Conservation (phyloP, 2,113 vertebrate species). For the Emydura subglobosa region DNA sequence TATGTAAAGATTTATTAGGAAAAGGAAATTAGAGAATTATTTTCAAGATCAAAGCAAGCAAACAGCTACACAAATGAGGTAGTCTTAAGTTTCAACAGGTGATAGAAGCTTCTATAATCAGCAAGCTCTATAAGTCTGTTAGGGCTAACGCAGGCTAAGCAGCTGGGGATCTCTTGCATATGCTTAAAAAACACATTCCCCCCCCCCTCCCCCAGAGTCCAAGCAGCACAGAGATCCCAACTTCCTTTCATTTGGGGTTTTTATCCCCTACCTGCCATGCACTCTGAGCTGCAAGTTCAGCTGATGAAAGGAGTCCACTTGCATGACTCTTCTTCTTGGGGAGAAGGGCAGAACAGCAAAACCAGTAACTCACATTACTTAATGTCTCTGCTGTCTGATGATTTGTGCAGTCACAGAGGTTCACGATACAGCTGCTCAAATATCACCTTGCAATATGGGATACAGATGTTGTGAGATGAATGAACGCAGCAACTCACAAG, state of each 20-base stretch:
- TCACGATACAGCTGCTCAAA: neutral
- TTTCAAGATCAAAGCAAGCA: neutral
- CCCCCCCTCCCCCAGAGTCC: neutral
- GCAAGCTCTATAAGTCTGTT: neutral
- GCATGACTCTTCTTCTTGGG: neutral
- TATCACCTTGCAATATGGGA: neutral
- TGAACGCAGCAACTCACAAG: neutral
- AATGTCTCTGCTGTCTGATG: neutral
- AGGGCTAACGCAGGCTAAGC: neutral
- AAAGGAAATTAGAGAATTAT: neutral
- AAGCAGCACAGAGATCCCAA: neutral
- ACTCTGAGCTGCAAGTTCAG: neutral
- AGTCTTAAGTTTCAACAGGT: neutral
- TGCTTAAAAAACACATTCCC: neutral
- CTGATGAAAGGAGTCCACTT: neutral
- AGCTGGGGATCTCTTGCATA: neutral
- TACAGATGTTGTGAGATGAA: neutral
- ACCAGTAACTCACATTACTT: neutral
- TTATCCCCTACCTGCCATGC: neutral
- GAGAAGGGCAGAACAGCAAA: neutral
- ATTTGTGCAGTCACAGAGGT: neutral
- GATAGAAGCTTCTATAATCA: neutral
- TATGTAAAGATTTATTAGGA: neutral
- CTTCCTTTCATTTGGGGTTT: neutral
- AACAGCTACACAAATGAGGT: neutral